Evolutionary conservation across 2,113 vertebrate genomes (phyloP).

Genomic region (Thunnus maccoyii): DNA sequence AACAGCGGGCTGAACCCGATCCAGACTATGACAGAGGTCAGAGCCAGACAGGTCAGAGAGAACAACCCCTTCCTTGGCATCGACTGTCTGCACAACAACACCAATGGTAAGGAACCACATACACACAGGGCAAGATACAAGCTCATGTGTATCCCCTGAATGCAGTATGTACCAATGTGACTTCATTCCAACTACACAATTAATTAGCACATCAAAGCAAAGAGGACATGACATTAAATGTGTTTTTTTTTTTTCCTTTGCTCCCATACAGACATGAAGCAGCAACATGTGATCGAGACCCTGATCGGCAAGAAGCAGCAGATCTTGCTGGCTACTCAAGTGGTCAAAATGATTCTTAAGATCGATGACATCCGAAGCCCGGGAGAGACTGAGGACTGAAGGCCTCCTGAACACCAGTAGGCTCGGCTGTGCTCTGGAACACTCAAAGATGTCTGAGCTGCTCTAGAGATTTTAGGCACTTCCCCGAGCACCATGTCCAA

Average conservation of each 20-base stretch:
- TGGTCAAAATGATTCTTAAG: constrained; percentile 99
- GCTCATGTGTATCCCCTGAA: too few relatives aligned
- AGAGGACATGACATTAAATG: background rate
- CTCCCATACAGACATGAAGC: constrained; percentile 92
- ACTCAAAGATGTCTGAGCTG: constrained; percentile 4
- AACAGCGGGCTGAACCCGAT: constrained; percentile 98
- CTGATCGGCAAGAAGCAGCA: constrained; percentile 98
- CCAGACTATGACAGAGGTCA: constrained; percentile 95
- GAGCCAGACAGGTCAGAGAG: constrained; percentile 94
- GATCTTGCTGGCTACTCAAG: constrained; percentile 94
- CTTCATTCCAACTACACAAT: background rate
- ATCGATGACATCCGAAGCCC: constrained; percentile 96
- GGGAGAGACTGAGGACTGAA: constrained; percentile 93
- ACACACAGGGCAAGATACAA: too few relatives aligned
- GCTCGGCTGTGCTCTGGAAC: constrained; percentile 32
- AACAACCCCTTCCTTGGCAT: constrained; percentile 93
- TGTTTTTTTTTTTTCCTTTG: constrained; percentile 16
- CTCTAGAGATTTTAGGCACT: constrained; percentile 69
- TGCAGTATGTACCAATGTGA: too few relatives aligned
- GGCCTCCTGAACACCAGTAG: background rate
- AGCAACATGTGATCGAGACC: constrained; percentile 98
- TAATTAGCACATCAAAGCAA: background rate
- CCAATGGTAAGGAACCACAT: constrained; percentile 87
- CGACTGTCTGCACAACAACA: constrained; percentile 93
- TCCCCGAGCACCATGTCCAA: constrained; percentile 65